Evolutionary conservation across 2,888 invertebrate species (phyloP).

Genomic region (Pollenia angustigena): DNA sequence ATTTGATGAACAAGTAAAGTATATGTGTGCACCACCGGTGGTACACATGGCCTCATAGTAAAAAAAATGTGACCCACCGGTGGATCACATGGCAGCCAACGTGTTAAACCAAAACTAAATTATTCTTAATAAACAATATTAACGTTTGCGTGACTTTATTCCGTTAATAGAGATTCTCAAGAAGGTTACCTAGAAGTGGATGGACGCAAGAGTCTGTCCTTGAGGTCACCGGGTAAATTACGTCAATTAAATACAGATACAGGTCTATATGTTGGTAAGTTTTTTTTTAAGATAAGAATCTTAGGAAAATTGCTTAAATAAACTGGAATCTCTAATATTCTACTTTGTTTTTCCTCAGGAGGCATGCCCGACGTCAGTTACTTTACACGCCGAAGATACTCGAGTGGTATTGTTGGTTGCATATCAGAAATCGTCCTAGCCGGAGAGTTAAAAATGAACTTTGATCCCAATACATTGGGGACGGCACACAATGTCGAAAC

Average conservation of each 20-base stretch:
- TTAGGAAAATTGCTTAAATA: background rate
- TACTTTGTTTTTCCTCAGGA: slow-evolving; percentile 85
- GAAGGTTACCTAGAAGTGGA: slow-evolving; percentile 95
- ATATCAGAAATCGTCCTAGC: slow-evolving; percentile 92
- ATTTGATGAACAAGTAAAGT: too few relatives aligned
- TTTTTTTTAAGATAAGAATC: background rate
- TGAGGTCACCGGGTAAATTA: slow-evolving; percentile 93
- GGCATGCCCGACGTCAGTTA: slow-evolving; percentile 91
- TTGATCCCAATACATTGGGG: slow-evolving; percentile 84
- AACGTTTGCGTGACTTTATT: background rate
- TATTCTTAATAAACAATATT: background rate
- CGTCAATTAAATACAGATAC: slow-evolving; percentile 94
- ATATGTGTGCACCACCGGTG: too few relatives aligned
- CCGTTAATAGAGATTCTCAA: slow-evolving; percentile 89
- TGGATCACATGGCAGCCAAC: too few relatives aligned
- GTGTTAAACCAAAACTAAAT: background rate
- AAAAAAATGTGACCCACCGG: too few relatives aligned
- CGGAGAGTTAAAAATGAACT: slow-evolving; percentile 90
- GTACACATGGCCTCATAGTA: too few relatives aligned
- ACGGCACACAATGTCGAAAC: slow-evolving; percentile 84
- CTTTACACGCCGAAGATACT: slow-evolving; percentile 89
- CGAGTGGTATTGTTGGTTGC: slow-evolving; percentile 91
- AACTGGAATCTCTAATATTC: background rate
- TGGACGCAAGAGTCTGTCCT: slow-evolving; percentile 91
- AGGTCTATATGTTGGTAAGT: slow-evolving; percentile 94